A percentile compares a stretch with the other conserved stretches of the same genome.
Evolutionary conservation across 2,797 vertebrate species (phyloP).

Genomic region (Apodemus agrarius): DNA sequence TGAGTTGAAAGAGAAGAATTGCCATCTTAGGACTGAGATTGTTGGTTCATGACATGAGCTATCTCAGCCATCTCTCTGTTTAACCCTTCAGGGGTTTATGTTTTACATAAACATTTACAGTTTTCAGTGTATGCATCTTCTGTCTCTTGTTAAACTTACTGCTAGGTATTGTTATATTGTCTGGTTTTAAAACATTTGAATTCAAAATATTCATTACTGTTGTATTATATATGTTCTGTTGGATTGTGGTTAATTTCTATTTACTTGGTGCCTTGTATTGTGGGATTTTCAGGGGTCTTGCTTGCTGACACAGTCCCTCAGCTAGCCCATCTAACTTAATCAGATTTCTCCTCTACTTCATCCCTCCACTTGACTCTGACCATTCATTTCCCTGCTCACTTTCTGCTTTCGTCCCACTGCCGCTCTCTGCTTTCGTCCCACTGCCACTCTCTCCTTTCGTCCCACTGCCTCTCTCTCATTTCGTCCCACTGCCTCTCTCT

Average conservation of each 20-base stretch:
- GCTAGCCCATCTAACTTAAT: neutral
- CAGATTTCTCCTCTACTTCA: neutral
- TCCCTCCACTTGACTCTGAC: too few relatives aligned
- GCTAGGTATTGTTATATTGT: neutral
- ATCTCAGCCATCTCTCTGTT: neutral
- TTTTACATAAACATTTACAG: neutral
- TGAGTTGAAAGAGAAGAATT: neutral
- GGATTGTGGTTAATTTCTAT: neutral
- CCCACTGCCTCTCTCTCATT: too few relatives aligned
- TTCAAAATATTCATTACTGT: constrained; percentile 1
- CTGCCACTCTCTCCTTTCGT: too few relatives aligned
- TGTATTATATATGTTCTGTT: neutral
- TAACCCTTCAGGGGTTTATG: constrained; percentile 6
- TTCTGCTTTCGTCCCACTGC: too few relatives aligned
- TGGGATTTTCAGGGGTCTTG: neutral
- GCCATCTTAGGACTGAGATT: neutral
- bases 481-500: too few relatives aligned
- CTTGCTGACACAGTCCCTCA: neutral
- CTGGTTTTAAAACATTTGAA: constrained; percentile 12
- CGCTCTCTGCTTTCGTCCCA: too few relatives aligned
- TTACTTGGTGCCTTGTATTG: neutral
- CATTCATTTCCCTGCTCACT: too few relatives aligned
- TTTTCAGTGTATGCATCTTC: neutral
- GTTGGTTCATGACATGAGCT: neutral
- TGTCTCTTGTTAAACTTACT: constrained; percentile 17